phyloP scores from a whole-genome alignment of 2,113 vertebrate species.

The Dasypus novemcinctus region DNA sequence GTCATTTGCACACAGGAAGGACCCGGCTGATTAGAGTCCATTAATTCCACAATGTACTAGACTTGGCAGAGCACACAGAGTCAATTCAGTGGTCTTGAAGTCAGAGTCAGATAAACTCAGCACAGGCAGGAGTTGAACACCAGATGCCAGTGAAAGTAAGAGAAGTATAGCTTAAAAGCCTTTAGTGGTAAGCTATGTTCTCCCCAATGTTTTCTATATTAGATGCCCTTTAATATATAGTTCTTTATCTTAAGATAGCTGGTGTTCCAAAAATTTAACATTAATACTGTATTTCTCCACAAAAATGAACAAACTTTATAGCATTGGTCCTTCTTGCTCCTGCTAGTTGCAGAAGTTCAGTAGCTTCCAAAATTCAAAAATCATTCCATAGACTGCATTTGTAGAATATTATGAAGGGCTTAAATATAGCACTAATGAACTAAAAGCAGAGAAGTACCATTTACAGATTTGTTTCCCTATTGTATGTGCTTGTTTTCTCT shows the following conservation, averaged over 20 bases:
- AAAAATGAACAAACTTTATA: conserved; percentile 25
- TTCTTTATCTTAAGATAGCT: conserved; percentile 9
- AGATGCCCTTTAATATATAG: neutral
- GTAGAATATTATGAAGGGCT: conserved; percentile 56
- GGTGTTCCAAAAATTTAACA: conserved; percentile 52
- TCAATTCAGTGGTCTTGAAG: neutral
- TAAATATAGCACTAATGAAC: conserved; percentile 61
- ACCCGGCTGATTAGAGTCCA: conserved; percentile 33
- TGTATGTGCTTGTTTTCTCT: conserved; percentile 63
- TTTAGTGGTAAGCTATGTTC: neutral
- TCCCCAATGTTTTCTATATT: neutral
- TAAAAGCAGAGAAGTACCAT: conserved; percentile 63
- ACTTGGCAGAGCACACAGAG: neutral
- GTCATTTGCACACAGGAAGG: conserved; percentile 55
- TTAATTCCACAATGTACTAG: conserved; percentile 48
- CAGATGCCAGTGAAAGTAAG: neutral
- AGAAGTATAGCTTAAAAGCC: neutral
- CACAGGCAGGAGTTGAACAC: neutral
- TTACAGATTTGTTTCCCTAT: conserved; percentile 61
- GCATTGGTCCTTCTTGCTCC: neutral
- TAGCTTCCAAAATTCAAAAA: conserved; percentile 56
- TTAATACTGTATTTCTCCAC: conserved; percentile 47
- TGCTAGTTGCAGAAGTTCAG: conserved; percentile 57
- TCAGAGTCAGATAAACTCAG: conserved; percentile 25
- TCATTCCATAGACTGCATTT: conserved; percentile 54